Percentiles rank a stretch among this genome's conserved stretches.
These are phyloP conservation scores for Andrena marginata DNA, from an alignment of 2,888 invertebrate species.

Conservation along the genomic window DNA sequence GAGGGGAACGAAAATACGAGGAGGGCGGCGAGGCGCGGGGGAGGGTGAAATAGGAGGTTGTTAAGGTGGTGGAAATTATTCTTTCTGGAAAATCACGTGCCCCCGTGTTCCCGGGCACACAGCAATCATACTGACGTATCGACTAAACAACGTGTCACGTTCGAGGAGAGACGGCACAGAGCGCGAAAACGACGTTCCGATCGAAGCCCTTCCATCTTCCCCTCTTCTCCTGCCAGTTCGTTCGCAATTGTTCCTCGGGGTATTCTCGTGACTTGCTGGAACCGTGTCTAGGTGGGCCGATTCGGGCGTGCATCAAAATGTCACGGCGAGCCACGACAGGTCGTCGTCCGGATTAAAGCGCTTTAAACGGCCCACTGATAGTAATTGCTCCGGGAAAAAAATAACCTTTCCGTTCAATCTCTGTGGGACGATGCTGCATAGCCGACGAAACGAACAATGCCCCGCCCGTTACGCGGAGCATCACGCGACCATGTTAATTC, in stretches of 20 bases:
- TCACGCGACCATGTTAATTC: slow-evolving; percentile 2
- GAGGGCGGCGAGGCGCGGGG: background rate
- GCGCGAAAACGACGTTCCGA: slow-evolving; percentile 78
- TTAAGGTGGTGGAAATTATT: slow-evolving; percentile 51
- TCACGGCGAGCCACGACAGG: slow-evolving; percentile 55
- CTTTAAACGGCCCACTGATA: slow-evolving; percentile 37
- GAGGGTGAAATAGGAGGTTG: slow-evolving; percentile 38
- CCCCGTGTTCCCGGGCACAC: slow-evolving; percentile 24
- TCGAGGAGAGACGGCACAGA: slow-evolving; percentile 75
- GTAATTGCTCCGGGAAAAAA: slow-evolving; percentile 26
- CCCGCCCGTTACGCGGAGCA: background rate
- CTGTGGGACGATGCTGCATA: background rate
- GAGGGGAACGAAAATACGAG: slow-evolving; percentile 8
- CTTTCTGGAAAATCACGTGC: slow-evolving; percentile 49
- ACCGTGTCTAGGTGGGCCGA: slow-evolving; percentile 47
- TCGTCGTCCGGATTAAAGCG: slow-evolving; percentile 58
- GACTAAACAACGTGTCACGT: slow-evolving; percentile 81
- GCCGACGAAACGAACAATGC: background rate
- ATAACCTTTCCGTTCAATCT: background rate
- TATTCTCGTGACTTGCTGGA: slow-evolving; percentile 64
- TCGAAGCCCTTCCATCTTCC: slow-evolving; percentile 65
- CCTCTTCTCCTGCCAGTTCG: slow-evolving; percentile 14
- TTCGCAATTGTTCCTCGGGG: slow-evolving; percentile 33
- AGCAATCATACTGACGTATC: slow-evolving; percentile 72
- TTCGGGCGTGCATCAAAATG: slow-evolving; percentile 57